Conservation (phyloP, 2,113 vertebrate genomes). For the Otocyon megalotis region DNA sequence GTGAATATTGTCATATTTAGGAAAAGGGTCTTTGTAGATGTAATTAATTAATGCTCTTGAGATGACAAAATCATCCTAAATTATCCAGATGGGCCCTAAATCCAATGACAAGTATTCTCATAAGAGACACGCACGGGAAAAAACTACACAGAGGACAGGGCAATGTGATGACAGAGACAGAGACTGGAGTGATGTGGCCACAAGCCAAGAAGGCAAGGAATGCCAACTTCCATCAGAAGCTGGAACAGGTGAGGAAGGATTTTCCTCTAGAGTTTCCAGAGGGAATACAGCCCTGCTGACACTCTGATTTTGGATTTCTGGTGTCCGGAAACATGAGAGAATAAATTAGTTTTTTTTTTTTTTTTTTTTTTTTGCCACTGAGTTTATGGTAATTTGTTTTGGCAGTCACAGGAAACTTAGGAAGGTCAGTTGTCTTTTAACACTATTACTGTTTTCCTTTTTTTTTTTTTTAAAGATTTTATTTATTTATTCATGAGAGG, state of each 20-base stretch:
- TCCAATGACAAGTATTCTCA: neutral
- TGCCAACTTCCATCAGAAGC: neutral
- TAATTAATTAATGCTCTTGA: constrained; percentile 12
- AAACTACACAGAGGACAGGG: neutral
- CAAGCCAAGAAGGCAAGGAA: neutral
- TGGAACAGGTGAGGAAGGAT: neutral
- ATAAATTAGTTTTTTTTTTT: neutral
- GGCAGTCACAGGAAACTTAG: neutral
- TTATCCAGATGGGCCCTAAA: neutral
- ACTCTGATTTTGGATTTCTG: neutral
- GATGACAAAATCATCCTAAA: neutral
- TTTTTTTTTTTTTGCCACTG: neutral
- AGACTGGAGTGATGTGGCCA: neutral
- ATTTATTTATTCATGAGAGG: too few species aligned
- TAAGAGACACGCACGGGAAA: neutral
- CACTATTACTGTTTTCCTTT: neutral
- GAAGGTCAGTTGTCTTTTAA: neutral
- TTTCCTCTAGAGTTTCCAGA: neutral
- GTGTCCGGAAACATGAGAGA: neutral
- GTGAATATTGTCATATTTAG: neutral
- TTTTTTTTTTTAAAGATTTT: too few species aligned
- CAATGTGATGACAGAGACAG: neutral
- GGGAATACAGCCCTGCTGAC: neutral
- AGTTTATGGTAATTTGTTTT: neutral
- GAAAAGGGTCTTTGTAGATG: neutral